These are phyloP conservation scores for Theodoxus fluviatilis DNA, from an alignment of 2,888 invertebrate species.

Conservation along the genomic window DNA sequence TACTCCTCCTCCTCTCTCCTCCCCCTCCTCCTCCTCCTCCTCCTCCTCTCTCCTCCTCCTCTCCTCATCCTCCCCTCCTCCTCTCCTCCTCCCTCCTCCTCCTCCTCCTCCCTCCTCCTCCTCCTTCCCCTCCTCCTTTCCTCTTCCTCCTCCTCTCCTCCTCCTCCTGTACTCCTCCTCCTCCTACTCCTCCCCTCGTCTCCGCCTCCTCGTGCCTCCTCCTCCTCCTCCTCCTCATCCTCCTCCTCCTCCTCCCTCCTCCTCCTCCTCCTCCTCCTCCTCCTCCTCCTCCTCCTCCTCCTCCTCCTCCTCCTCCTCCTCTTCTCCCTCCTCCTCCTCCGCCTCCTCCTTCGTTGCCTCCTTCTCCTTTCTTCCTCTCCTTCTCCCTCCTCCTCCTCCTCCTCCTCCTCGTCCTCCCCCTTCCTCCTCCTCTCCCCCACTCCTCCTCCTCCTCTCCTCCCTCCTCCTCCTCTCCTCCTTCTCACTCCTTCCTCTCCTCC, in stretches of 20 bases:
- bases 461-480: neutral
- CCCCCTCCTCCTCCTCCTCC: neutral
- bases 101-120: neutral
- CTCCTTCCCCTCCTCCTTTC: neutral
- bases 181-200: neutral
- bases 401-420: neutral
- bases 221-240: too few relatives aligned
- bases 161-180: neutral
- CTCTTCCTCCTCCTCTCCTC: neutral
- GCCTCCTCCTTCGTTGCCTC: neutral
- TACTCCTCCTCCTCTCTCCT: neutral
- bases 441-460: neutral
- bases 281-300: conserved; percentile 1
- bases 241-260: neutral
- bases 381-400: neutral
- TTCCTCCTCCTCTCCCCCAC: neutral
- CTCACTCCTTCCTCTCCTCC: neutral
- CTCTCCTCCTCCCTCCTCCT: neutral
- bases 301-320: conserved; percentile 2
- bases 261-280: neutral
- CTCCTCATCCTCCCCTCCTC: neutral
- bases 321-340: neutral
- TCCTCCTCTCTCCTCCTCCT: neutral
- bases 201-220: neutral
- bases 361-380: neutral